Base-by-base conservation (phyloP, 1,140 invertebrate species). In the Aricia agestis region DNA sequence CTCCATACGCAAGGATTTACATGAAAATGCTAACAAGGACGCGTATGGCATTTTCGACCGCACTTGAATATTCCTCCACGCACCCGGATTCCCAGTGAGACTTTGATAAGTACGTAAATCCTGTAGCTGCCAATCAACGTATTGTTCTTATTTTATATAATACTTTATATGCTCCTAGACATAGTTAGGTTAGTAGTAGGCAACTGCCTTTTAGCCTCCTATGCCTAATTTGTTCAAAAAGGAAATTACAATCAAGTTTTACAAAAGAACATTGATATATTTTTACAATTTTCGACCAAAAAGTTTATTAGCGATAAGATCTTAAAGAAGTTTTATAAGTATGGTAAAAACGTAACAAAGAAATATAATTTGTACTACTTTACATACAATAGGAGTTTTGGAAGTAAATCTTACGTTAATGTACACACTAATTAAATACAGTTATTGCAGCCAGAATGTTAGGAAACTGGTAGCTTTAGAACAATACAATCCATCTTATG, bases 1-100 rank as follows among this genome's bases (percentile, higher is more conserved):
- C 84, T 91, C 83, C 83, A 87, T 86, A 89, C 89, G 86, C 85
- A 87, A 88, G 83, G 86, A 91, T 91, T 90, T 87, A 89, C 87
- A 88, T 87, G 83, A 74, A 78, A 78, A 80, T 79, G 79, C 84
- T 91, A 87, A 89, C 86, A 83, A 81, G 83, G 75, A 88, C 86
- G 86, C 87, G 87, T 87, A 89, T 87, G 83, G 81, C 86, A 89
- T 89, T 87, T 90, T 88, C 89, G 84, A 89, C 84, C 84, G 78
- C 81, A 84, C 86, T 88, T 83, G 81, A 86, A 87, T 87, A 81
- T 78, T 75, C 73, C 70, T 74, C 71, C 58, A 59, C 15, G 52
- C 36, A 61, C 32, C 69, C 58, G 63, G 42, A 19, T 41, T 36
- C 31, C 65, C 57, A 25, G 6, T 3, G 59, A 19, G 1, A 25